phyloP scores from a whole-genome alignment of 2,888 invertebrate species.

The Latrodectus hesperus region DNA sequence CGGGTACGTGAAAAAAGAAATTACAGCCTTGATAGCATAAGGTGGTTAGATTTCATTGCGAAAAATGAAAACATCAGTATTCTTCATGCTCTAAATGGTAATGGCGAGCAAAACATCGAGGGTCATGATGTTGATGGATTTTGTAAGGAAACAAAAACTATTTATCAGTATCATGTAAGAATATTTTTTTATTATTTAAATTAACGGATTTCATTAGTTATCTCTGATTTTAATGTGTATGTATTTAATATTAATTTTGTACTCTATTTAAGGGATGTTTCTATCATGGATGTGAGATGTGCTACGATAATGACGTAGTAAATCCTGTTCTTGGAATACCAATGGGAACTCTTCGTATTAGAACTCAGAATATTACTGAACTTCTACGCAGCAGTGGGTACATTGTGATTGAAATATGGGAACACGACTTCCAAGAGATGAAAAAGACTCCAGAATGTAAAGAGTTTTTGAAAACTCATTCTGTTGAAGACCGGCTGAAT shows the following conservation, averaged over 20 bases:
- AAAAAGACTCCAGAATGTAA: slow-evolving; percentile 44
- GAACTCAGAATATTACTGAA: background rate
- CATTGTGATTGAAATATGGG: slow-evolving; percentile 10
- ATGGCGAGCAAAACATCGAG: background rate
- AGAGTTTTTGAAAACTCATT: slow-evolving; percentile 37
- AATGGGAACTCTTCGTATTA: background rate
- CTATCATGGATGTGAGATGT: slow-evolving; percentile 69
- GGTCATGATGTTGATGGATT: slow-evolving; percentile 26
- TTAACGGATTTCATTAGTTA: background rate
- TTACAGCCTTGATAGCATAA: no score
- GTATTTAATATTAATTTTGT: slow-evolving; percentile 36
- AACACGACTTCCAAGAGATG: background rate
- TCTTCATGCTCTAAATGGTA: no score
- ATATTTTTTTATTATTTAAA: background rate
- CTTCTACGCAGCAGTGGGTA: background rate
- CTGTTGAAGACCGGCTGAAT: background rate
- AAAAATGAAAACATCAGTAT: background rate
- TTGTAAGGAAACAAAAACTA: background rate
- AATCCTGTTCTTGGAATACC: background rate
- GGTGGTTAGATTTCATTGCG: no score
- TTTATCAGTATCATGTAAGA: slow-evolving; percentile 7
- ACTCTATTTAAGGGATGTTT: background rate
- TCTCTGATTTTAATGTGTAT: background rate
- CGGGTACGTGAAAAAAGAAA: slow-evolving; percentile 4
- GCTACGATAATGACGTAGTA: slow-evolving; percentile 20